phyloP scores from a whole-genome alignment of 2,888 invertebrate genomes.

The Lissocephala sabroskyi region DNA sequence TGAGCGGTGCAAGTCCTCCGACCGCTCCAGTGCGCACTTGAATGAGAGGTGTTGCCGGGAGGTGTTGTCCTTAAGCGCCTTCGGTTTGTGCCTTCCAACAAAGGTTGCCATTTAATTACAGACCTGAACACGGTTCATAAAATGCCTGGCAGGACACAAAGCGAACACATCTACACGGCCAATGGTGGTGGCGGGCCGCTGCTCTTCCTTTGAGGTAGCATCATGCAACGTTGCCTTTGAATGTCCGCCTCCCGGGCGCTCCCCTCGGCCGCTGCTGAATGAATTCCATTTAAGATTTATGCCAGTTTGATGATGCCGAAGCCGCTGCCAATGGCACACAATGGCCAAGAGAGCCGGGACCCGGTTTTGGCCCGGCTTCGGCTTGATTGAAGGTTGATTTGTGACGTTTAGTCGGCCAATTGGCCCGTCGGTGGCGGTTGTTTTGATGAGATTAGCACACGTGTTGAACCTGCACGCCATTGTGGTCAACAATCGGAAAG shows the following conservation, averaged over 20 bases:
- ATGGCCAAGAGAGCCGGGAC: slow-evolving; percentile 15
- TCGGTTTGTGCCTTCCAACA: slow-evolving; percentile 28
- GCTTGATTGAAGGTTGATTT: slow-evolving; percentile 69
- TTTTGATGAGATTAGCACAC: slow-evolving; percentile 66
- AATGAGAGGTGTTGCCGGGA: slow-evolving; percentile 68
- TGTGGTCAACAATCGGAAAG: slow-evolving; percentile 12
- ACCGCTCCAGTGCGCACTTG: too few relatives aligned
- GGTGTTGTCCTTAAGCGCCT: slow-evolving; percentile 71
- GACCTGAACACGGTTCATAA: slow-evolving; percentile 44
- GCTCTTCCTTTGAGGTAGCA: slow-evolving; percentile 40
- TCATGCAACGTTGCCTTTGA: slow-evolving; percentile 23
- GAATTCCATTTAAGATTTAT: slow-evolving; percentile 68
- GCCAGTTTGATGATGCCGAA: slow-evolving; percentile 70
- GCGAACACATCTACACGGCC: slow-evolving; percentile 20
- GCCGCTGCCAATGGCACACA: slow-evolving; percentile 23
- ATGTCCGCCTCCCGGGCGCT: slow-evolving; percentile 25
- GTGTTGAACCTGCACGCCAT: slow-evolving; percentile 64
- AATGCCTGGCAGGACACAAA: slow-evolving; percentile 48
- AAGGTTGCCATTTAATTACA: slow-evolving; percentile 57
- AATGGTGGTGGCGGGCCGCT: slow-evolving; percentile 23
- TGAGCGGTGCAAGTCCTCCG: too few relatives aligned
- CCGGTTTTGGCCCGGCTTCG: slow-evolving; percentile 13
- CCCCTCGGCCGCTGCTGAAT: slow-evolving; percentile 43
- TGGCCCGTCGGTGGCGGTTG: slow-evolving; percentile 28
- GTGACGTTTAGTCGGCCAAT: slow-evolving; percentile 44